Percentiles rank a stretch among this genome's conserved stretches.
Conservation (phyloP, 2,888 invertebrate species). For the Zootermopsis nevadensis region DNA sequence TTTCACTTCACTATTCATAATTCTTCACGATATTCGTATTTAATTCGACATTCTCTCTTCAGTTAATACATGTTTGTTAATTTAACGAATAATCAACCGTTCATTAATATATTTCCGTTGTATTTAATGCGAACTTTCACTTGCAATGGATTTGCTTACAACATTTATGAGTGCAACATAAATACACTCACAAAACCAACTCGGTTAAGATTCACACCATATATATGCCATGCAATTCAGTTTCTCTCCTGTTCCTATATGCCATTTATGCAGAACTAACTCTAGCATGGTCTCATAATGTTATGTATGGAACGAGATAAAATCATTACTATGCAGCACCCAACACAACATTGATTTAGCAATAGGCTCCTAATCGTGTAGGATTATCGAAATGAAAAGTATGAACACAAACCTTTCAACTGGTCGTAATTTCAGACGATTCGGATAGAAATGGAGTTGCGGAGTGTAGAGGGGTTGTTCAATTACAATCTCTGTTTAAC, state of each 20-base stretch:
- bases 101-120: too few relatives aligned
- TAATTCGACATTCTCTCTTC: too few relatives aligned
- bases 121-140: too few relatives aligned
- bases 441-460: not conserved
- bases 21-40: too few relatives aligned
- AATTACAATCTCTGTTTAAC: slow-evolving; percentile 35
- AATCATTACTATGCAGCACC: not conserved
- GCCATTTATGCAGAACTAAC: not conserved
- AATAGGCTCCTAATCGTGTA: not conserved
- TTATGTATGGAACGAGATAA: not conserved
- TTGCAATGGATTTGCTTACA: not conserved
- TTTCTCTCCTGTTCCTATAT: not conserved
- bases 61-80: too few relatives aligned
- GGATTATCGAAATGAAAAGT: slow-evolving; percentile 39
- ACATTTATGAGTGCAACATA: not conserved
- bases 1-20: too few relatives aligned
- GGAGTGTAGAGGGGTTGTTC: not conserved
- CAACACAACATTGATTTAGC: slow-evolving; percentile 12
- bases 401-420: slow-evolving; percentile 34
- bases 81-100: too few relatives aligned
- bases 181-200: not conserved
- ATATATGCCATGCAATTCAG: not conserved
- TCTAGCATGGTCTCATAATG: not conserved
- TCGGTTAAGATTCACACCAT: not conserved
- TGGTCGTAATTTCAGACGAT: slow-evolving; percentile 26